A percentile compares a stretch with the other conserved stretches of the same genome.
phyloP scores from a whole-genome alignment of 2,113 vertebrate species.

The Gadus chalcogrammus region DNA sequence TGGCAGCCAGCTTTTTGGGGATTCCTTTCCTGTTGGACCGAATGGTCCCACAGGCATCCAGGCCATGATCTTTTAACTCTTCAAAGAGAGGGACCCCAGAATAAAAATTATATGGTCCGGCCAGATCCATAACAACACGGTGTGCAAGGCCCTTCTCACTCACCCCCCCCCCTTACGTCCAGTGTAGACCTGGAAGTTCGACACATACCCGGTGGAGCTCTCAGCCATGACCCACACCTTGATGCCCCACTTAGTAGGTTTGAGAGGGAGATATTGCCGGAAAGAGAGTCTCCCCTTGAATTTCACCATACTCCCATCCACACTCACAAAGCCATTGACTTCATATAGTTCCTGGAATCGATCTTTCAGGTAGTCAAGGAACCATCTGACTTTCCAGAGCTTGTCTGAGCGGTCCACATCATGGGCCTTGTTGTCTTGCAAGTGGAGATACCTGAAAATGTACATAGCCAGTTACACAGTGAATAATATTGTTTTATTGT shows the following conservation, averaged over 20 bases:
- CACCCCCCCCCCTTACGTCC: too few relatives aligned
- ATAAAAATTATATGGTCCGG: too few relatives aligned
- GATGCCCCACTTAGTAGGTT: neutral
- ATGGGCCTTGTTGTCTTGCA: neutral
- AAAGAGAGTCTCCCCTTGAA: constrained; percentile 8
- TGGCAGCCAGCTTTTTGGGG: neutral
- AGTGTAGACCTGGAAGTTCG: too few relatives aligned
- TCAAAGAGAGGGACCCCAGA: too few relatives aligned
- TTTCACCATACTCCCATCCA: constrained; percentile 8
- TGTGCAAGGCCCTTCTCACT: too few relatives aligned
- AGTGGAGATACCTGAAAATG: constrained; percentile 14
- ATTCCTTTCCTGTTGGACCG: neutral
- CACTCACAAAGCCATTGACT: neutral
- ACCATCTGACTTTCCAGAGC: constrained; percentile 17
- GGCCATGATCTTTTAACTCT: too few relatives aligned
- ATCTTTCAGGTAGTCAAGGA: neutral
- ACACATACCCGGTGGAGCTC: too few relatives aligned
- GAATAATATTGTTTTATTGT: too few relatives aligned
- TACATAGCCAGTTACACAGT: too few relatives aligned
- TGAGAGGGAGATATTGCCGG: neutral
- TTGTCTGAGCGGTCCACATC: constrained; percentile 8
- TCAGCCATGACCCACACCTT: too few relatives aligned
- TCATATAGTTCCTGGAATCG: constrained; percentile 7
- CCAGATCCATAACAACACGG: too few relatives aligned
- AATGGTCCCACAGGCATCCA: too few relatives aligned